These are phyloP conservation scores for Drosophila kohkoa DNA, from an alignment of 1,140 invertebrate species.

Conservation along the genomic window DNA sequence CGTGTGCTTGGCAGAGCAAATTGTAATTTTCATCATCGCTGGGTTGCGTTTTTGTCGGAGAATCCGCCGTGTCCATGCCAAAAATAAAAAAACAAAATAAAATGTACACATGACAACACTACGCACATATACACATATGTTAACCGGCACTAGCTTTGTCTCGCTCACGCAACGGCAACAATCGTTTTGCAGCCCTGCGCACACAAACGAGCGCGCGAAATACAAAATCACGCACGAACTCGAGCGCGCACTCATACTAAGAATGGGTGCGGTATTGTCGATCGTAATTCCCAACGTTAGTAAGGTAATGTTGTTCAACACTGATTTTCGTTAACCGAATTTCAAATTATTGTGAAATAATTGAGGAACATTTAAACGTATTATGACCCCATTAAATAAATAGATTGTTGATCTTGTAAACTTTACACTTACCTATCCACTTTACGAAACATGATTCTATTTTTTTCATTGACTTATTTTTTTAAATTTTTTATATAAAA, in stretches of 20 bases:
- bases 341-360: neutral
- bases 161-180: slow-evolving; percentile 8
- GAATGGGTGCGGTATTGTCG: slow-evolving; percentile 1
- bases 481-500: slow-evolving; percentile 26
- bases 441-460: slow-evolving; percentile 31
- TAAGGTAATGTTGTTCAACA: neutral
- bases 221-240: neutral
- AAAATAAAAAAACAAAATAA: slow-evolving; percentile 65
- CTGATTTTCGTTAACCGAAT: neutral
- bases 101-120: slow-evolving; percentile 47
- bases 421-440: slow-evolving; percentile 21
- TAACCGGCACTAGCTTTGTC: slow-evolving; percentile 1
- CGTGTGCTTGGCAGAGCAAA: slow-evolving; percentile 72
- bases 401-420: neutral
- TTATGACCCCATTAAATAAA: neutral
- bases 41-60: slow-evolving; percentile 72
- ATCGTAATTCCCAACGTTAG: too few relatives aligned
- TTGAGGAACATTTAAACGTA: neutral
- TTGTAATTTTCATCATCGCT: slow-evolving; percentile 76
- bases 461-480: neutral
- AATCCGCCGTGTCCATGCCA: slow-evolving; percentile 76
- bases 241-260: neutral
- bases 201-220: slow-evolving; percentile 9
- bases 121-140: slow-evolving; percentile 1
- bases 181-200: slow-evolving; percentile 31